A percentile compares a stretch with the other conserved stretches of the same genome.
Evolutionary conservation across 2,113 vertebrate genomes (phyloP).

Genomic region (Cololabis saira): DNA sequence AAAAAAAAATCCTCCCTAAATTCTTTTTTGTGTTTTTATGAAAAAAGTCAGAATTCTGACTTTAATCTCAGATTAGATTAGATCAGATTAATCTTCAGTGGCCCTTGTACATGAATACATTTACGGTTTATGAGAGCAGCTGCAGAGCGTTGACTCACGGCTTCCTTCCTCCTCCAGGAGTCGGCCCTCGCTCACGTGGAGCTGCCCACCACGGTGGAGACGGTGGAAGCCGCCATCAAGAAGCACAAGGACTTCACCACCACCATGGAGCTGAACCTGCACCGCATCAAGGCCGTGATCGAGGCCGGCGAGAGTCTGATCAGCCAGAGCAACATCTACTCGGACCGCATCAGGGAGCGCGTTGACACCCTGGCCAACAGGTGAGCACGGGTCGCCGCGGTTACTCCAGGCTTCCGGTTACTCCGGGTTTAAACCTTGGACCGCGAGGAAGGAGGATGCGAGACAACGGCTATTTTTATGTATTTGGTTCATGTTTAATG

Average conservation of each 20-base stretch:
- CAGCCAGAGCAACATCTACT: constrained; percentile 87
- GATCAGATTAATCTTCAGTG: too few species aligned
- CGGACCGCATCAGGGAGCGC: constrained; percentile 84
- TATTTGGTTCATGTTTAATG: too few species aligned
- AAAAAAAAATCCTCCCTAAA: too few species aligned
- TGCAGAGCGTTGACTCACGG: background rate
- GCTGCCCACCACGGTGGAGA: constrained; percentile 86
- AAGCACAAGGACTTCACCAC: constrained; percentile 91
- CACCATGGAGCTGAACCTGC: constrained; percentile 91
- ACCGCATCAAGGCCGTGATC: constrained; percentile 86
- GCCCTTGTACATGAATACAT: too few species aligned
- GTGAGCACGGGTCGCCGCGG: constrained; percentile 69
- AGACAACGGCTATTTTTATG: too few species aligned
- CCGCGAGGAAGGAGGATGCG: too few species aligned
- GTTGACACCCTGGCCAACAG: constrained; percentile 83
- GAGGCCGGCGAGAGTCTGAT: constrained; percentile 91
- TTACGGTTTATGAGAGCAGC: too few species aligned
- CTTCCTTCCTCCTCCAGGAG: constrained; percentile 78
- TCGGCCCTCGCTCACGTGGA: constrained; percentile 83
- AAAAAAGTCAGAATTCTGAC: too few species aligned
- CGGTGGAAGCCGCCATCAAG: constrained; percentile 85
- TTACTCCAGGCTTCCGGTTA: too few species aligned
- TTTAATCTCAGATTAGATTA: too few species aligned
- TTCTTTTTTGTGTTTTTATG: too few species aligned
- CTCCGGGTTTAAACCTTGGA: too few species aligned